Conservation (phyloP, 2,797 vertebrate genomes). For the Denticeps clupeoides region DNA sequence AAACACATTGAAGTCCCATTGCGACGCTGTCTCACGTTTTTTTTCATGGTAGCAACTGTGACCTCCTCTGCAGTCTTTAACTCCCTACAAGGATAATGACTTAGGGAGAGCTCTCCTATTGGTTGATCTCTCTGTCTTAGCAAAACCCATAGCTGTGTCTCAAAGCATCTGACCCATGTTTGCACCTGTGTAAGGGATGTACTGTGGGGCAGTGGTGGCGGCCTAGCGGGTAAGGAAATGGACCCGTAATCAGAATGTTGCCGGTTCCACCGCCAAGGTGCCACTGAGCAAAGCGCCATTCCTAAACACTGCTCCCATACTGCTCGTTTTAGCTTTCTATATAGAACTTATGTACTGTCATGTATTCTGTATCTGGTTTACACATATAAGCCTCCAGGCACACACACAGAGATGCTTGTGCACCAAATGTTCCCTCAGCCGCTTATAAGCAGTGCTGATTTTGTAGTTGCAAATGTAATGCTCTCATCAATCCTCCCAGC, state of each 20-base stretch:
- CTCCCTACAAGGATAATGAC: slow-evolving; percentile 37
- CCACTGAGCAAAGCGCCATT: no score
- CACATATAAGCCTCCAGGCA: slow-evolving; percentile 9
- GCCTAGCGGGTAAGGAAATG: no score
- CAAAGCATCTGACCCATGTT: slow-evolving; percentile 31
- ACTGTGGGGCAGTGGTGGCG: no score
- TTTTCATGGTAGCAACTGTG: slow-evolving; percentile 21
- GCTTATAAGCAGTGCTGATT: slow-evolving; percentile 49
- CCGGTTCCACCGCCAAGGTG: no score
- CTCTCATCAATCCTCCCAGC: slow-evolving; percentile 66
- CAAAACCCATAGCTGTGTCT: slow-evolving; percentile 31
- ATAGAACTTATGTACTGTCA: neutral
- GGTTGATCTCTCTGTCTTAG: slow-evolving; percentile 24
- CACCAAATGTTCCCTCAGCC: slow-evolving; percentile 28
- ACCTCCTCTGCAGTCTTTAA: slow-evolving; percentile 29
- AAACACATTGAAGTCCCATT: neutral
- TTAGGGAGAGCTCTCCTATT: slow-evolving; percentile 31
- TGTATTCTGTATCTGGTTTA: neutral
- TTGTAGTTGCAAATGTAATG: slow-evolving; percentile 58
- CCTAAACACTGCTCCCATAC: no score
- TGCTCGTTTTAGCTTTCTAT: no score
- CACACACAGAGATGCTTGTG: neutral
- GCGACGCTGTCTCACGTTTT: neutral
- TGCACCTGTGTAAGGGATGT: slow-evolving; percentile 29
- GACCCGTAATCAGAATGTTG: no score